These are phyloP conservation scores for Danio tinwini DNA, from an alignment of 2,797 vertebrate genomes.

Conservation along the genomic window DNA sequence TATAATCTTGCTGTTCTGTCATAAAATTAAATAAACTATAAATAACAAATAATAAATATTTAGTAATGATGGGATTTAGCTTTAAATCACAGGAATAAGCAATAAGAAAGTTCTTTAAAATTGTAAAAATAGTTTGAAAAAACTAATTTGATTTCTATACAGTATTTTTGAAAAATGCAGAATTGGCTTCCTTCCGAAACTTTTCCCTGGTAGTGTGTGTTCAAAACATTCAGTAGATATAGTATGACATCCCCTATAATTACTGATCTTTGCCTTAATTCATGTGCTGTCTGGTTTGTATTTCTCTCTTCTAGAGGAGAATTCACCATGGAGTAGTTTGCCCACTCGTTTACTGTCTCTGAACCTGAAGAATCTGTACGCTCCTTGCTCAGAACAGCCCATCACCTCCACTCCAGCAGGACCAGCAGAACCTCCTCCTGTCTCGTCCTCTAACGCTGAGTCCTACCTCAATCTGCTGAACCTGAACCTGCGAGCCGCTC, in stretches of 20 bases:
- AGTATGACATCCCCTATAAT: neutral
- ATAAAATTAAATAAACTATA: no score
- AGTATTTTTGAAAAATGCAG: no score
- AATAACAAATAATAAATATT: no score
- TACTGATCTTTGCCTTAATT: neutral
- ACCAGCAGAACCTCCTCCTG: constrained; percentile 63
- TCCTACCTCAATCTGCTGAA: constrained; percentile 85
- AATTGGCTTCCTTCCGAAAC: no score
- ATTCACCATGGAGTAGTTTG: constrained; percentile 71
- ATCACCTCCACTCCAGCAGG: constrained; percentile 82
- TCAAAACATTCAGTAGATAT: neutral
- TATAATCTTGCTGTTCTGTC: no score
- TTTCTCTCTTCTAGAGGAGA: constrained; percentile 69
- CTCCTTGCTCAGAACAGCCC: constrained; percentile 75
- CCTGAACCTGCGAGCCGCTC: constrained; percentile 74
- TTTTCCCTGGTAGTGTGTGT: neutral
- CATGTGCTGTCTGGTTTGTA: neutral
- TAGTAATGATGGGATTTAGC: no score
- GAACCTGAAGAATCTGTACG: constrained; percentile 86
- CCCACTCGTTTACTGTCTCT: constrained; percentile 79
- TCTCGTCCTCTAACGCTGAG: constrained; percentile 67
- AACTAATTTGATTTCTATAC: no score
- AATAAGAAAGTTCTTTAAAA: no score
- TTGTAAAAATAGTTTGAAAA: no score
- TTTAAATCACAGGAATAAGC: no score